Evolutionary conservation across 2,888 invertebrate genomes (phyloP).

Genomic region (Balanococcus diminutus): DNA sequence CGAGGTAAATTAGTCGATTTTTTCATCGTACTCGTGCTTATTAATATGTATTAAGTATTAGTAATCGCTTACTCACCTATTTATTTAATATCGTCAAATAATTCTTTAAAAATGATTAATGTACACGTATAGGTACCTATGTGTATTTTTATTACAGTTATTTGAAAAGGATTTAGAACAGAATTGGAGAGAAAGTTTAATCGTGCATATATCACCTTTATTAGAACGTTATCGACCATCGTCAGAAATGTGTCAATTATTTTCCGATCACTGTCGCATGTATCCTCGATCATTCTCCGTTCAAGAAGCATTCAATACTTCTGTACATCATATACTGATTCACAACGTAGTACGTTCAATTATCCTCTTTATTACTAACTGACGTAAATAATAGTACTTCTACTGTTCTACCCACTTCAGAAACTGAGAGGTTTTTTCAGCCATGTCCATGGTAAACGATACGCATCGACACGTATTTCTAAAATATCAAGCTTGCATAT

Average conservation of each 20-base stretch:
- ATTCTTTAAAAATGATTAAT: too few species aligned
- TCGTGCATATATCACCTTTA: slow-evolving; percentile 68
- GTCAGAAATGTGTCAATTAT: slow-evolving; percentile 68
- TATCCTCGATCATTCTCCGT: slow-evolving; percentile 73
- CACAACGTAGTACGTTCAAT: slow-evolving; percentile 70
- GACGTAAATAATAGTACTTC: background rate
- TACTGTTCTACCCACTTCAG: too few species aligned
- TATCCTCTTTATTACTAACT: background rate
- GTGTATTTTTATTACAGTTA: slow-evolving; percentile 1
- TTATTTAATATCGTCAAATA: too few species aligned
- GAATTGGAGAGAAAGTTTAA: slow-evolving; percentile 66
- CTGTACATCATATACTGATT: slow-evolving; percentile 77
- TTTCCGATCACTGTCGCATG: slow-evolving; percentile 69
- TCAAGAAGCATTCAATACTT: slow-evolving; percentile 73
- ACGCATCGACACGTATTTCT: background rate
- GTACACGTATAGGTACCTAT: too few species aligned
- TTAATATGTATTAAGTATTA: background rate
- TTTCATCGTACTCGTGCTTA: background rate
- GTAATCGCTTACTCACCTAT: too few species aligned
- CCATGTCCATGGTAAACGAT: too few species aligned
- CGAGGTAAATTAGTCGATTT: slow-evolving; percentile 62
- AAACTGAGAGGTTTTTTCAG: too few species aligned
- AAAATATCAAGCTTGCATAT: background rate
- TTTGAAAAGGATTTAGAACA: slow-evolving; percentile 54
- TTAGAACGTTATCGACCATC: slow-evolving; percentile 71